Conservation (phyloP, 2,888 invertebrate species). For the Drosophila imparisetae region DNA sequence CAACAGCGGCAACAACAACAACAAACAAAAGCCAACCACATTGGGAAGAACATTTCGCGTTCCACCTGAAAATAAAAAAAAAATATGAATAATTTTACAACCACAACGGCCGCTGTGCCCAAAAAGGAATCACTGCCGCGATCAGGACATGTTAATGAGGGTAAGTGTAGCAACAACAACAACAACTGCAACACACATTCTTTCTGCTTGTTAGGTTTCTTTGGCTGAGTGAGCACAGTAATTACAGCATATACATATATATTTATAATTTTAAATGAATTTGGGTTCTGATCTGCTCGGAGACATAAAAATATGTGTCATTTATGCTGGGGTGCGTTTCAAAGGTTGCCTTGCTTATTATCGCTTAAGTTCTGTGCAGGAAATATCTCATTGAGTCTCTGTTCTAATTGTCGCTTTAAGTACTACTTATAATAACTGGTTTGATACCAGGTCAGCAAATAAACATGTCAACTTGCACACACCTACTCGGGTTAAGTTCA, state of each 20-base stretch:
- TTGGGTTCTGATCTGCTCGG: slow-evolving; percentile 13
- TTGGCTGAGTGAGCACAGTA: slow-evolving; percentile 41
- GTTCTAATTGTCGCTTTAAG: slow-evolving; percentile 33
- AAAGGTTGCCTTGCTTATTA: slow-evolving; percentile 16
- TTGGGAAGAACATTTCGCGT: slow-evolving; percentile 20
- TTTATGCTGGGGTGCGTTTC: slow-evolving; percentile 45
- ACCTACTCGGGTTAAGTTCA: slow-evolving; percentile 14
- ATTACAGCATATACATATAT: neutral
- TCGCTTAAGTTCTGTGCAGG: slow-evolving; percentile 20
- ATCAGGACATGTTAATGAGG: slow-evolving; percentile 88
- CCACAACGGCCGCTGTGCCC: slow-evolving; percentile 81
- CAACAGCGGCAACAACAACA: slow-evolving; percentile 31
- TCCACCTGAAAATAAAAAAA: slow-evolving; percentile 1
- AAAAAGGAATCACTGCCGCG: slow-evolving; percentile 87
- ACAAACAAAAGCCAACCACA: slow-evolving; percentile 10
- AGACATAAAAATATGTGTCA: slow-evolving; percentile 24
- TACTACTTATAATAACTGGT: slow-evolving; percentile 7
- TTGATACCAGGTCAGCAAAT: neutral
- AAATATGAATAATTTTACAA: slow-evolving; percentile 83
- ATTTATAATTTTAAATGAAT: slow-evolving; percentile 42
- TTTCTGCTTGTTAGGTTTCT: slow-evolving; percentile 28
- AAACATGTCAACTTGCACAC: neutral
- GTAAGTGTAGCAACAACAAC: slow-evolving; percentile 51
- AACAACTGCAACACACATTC: slow-evolving; percentile 21
- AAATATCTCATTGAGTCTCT: slow-evolving; percentile 37